Conservation (phyloP, 1,140 invertebrate species). For the Zophobas morio region DNA sequence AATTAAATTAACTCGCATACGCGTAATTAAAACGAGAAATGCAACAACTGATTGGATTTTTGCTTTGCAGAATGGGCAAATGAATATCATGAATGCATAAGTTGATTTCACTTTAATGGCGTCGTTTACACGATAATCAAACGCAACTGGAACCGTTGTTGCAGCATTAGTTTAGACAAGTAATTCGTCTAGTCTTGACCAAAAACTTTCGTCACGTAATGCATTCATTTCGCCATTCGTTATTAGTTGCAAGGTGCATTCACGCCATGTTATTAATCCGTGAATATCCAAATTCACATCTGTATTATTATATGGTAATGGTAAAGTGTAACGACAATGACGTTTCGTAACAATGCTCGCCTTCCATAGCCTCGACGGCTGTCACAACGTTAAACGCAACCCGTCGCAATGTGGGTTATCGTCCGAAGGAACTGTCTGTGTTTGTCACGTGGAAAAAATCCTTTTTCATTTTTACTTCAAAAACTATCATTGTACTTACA, state of each 20-base stretch:
- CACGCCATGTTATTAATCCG: background rate
- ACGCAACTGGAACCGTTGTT: constrained; percentile 22
- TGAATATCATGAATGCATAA: background rate
- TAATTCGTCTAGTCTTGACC: too few species aligned
- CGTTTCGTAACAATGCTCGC: constrained; percentile 3
- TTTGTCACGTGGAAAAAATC: too few species aligned
- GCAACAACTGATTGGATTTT: constrained; percentile 19
- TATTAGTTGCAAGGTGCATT: background rate
- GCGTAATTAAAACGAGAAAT: constrained; percentile 37
- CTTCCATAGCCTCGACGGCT: background rate
- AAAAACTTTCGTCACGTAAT: background rate
- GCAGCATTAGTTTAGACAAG: background rate
- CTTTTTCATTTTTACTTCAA: too few species aligned
- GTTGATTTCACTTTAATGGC: constrained; percentile 5
- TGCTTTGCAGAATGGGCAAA: background rate
- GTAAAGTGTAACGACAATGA: constrained; percentile 8
- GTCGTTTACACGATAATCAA: constrained; percentile 1
- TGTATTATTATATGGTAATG: background rate
- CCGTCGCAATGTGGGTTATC: too few species aligned
- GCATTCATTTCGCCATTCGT: background rate
- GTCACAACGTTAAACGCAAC: background rate
- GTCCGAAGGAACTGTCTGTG: too few species aligned
- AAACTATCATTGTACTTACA: too few species aligned
- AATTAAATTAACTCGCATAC: constrained; percentile 25
- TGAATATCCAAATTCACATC: constrained; percentile 12